These are phyloP conservation scores for Corythornis leucogaster DNA, from an alignment of 2,797 vertebrate genomes.

Conservation along the genomic window DNA sequence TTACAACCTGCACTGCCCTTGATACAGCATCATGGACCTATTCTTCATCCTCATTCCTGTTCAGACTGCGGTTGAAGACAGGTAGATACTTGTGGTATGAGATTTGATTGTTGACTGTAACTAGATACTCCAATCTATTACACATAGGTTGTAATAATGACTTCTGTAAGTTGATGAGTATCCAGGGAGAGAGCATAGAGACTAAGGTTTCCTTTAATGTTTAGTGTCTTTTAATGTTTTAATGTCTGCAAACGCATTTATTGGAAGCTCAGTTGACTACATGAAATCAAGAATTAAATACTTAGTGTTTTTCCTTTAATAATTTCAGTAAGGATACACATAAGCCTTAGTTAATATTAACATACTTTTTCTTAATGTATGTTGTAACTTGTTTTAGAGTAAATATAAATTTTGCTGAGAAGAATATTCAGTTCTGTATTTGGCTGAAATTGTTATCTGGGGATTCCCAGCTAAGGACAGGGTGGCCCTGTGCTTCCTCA, in stretches of 20 bases:
- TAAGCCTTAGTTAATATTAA: background rate
- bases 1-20: background rate
- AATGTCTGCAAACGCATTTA: slow-evolving; percentile 41
- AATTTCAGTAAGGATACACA: slow-evolving; percentile 22
- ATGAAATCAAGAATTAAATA: slow-evolving; percentile 65
- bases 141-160: background rate
- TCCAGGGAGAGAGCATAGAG: background rate
- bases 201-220: background rate
- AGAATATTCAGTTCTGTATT: background rate
- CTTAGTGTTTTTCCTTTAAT: slow-evolving; percentile 74
- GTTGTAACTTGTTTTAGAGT: background rate
- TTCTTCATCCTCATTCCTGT: background rate
- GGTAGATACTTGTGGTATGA: background rate
- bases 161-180: background rate
- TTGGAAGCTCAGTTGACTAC: slow-evolving; percentile 61
- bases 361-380: background rate
- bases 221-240: background rate
- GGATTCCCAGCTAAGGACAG: background rate
- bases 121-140: background rate
- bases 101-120: background rate
- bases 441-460: background rate
- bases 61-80: background rate
- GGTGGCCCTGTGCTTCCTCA: background rate
- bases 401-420: background rate
- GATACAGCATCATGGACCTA: background rate